phyloP scores from a whole-genome alignment of 2,888 invertebrate genomes.

The Deladenus siricidicola region DNA sequence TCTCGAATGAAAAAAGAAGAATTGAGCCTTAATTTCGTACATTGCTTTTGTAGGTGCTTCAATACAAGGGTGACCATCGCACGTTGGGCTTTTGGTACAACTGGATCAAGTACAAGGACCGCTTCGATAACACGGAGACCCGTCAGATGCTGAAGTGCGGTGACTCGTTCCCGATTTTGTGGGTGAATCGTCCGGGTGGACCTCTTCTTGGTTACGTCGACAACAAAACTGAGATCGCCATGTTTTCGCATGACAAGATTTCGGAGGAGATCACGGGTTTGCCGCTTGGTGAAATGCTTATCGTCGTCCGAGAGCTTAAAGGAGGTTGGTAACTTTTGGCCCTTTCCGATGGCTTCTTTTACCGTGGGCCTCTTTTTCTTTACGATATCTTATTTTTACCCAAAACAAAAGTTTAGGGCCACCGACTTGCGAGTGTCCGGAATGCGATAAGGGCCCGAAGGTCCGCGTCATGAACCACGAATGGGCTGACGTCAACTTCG shows the following conservation, averaged over 20 bases:
- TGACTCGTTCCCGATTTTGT: slow-evolving; percentile 47
- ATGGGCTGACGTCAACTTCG: slow-evolving; percentile 41
- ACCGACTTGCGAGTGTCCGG: slow-evolving; percentile 23
- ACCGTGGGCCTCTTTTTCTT: no score
- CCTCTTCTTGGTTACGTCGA: slow-evolving; percentile 43
- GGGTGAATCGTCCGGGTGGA: slow-evolving; percentile 32
- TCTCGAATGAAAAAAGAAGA: no score
- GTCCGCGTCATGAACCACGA: slow-evolving; percentile 37
- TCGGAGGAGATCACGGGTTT: slow-evolving; percentile 26
- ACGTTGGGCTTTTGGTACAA: slow-evolving; percentile 45
- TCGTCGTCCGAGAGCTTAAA: slow-evolving; percentile 40
- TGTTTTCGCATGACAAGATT: slow-evolving; percentile 36
- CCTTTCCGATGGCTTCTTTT: no score
- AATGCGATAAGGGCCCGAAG: slow-evolving; percentile 11
- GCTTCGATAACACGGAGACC: slow-evolving; percentile 34
- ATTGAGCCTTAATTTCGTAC: no score
- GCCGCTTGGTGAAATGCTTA: slow-evolving; percentile 39
- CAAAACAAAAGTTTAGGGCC: no score
- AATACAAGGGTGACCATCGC: slow-evolving; percentile 46
- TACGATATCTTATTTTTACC: no score
- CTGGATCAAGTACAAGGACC: slow-evolving; percentile 47
- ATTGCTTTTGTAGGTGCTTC: slow-evolving; percentile 31
- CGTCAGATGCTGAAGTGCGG: slow-evolving; percentile 43
- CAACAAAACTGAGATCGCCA: slow-evolving; percentile 44
- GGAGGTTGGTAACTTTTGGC: no score